These are phyloP conservation scores for Mola mola DNA, from an alignment of 2,113 vertebrate species.

Conservation along the genomic window DNA sequence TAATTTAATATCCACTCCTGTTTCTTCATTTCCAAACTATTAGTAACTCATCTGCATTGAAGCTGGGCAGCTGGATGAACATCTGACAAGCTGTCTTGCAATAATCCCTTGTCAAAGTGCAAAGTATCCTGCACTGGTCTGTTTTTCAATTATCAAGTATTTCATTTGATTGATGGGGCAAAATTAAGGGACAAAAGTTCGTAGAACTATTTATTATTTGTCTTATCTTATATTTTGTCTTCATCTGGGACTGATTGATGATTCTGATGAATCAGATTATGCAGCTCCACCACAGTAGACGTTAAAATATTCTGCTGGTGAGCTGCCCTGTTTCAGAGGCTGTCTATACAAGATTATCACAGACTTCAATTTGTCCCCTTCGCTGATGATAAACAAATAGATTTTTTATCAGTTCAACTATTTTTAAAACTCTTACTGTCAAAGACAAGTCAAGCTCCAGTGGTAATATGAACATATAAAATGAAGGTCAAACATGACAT, in stretches of 20 bases:
- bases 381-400: neutral
- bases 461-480: too few species aligned
- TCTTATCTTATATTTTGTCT: too few species aligned
- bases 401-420: neutral
- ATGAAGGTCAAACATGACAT: too few species aligned
- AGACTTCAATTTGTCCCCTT: neutral
- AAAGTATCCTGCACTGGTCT: neutral
- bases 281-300: neutral
- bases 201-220: neutral
- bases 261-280: neutral
- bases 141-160: conserved; percentile 5
- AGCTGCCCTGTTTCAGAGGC: conserved; percentile 1
- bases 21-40: conserved; percentile 60
- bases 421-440: too few species aligned
- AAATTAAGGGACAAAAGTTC: conserved; percentile 2
- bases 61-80: conserved; percentile 38
- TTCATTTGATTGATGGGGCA: neutral
- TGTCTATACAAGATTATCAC: neutral
- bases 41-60: conserved; percentile 54
- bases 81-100: conserved; percentile 25
- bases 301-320: neutral
- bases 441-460: too few species aligned
- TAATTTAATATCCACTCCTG: conserved; percentile 54
- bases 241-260: too few species aligned
- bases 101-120: conserved; percentile 41